These are phyloP conservation scores for Philereme vetulata DNA, from an alignment of 2,888 invertebrate genomes.

Conservation along the genomic window DNA sequence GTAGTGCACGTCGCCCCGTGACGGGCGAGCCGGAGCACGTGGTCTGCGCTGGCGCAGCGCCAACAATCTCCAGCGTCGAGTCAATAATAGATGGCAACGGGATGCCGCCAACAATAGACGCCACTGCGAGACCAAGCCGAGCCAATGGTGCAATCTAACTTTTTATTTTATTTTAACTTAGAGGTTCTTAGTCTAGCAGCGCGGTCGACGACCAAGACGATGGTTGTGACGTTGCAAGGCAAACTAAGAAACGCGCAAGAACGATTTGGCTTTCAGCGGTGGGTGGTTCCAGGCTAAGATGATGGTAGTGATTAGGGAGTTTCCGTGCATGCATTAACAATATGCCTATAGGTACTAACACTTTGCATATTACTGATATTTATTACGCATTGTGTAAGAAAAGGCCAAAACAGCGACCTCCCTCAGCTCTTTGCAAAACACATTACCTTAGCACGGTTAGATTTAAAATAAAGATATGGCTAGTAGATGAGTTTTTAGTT, in stretches of 20 bases:
- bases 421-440: too few species aligned
- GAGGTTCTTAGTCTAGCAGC: not conserved
- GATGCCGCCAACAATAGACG: constrained; percentile 84
- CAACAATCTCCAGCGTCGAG: constrained; percentile 82
- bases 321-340: too few species aligned
- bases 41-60: constrained; percentile 76
- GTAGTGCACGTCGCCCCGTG: constrained; percentile 73
- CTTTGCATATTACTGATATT: constrained; percentile 4
- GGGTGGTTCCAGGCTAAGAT: too few species aligned
- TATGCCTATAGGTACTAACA: too few species aligned
- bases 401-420: too few species aligned
- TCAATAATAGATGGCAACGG: constrained; percentile 82
- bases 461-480: not conserved
- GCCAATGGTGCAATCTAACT: constrained; percentile 28
- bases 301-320: too few species aligned
- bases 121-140: constrained; percentile 46
- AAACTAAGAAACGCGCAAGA: too few species aligned
- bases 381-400: constrained; percentile 5
- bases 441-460: not conserved
- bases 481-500: not conserved
- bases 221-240: too few species aligned
- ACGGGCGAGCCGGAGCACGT: constrained; percentile 68
- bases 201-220: too few species aligned
- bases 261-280: too few species aligned
- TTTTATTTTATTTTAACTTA: constrained; percentile 26